phyloP scores from a whole-genome alignment of 2,888 invertebrate species.

The Metallyticus violacea region DNA sequence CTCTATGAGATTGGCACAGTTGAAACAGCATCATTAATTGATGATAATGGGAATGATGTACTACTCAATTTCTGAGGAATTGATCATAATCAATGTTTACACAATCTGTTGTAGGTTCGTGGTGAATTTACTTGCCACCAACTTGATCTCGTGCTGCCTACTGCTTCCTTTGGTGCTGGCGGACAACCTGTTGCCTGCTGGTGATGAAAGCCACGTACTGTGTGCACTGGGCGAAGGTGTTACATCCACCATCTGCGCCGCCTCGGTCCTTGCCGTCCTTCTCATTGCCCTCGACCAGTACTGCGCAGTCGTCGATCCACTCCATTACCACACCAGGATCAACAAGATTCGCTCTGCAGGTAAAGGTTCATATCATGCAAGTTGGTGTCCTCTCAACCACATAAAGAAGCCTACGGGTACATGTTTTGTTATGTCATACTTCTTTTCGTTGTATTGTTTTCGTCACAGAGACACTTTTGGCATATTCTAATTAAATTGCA shows the following conservation, averaged over 20 bases:
- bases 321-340: constrained; percentile 59
- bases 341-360: constrained; percentile 50
- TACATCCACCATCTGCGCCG: constrained; percentile 55
- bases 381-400: no score
- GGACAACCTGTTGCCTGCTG: constrained; percentile 32
- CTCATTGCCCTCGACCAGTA: constrained; percentile 58
- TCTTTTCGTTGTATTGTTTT: no score
- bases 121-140: constrained; percentile 56
- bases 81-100: no score
- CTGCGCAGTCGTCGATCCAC: constrained; percentile 62
- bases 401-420: no score
- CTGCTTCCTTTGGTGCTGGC: constrained; percentile 46
- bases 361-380: neutral
- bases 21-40: no score
- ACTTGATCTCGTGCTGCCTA: constrained; percentile 46
- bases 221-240: constrained; percentile 59
- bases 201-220: neutral
- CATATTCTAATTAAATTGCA: no score
- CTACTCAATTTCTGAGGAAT: no score
- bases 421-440: no score
- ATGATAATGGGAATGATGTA: no score
- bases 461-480: no score
- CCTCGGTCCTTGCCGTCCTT: constrained; percentile 46
- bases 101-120: constrained; percentile 66
- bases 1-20: no score